Percentiles rank a stretch among this genome's conserved stretches.
These are phyloP conservation scores for Hecatera dysodea DNA, from an alignment of 2,888 invertebrate species.

Conservation along the genomic window DNA sequence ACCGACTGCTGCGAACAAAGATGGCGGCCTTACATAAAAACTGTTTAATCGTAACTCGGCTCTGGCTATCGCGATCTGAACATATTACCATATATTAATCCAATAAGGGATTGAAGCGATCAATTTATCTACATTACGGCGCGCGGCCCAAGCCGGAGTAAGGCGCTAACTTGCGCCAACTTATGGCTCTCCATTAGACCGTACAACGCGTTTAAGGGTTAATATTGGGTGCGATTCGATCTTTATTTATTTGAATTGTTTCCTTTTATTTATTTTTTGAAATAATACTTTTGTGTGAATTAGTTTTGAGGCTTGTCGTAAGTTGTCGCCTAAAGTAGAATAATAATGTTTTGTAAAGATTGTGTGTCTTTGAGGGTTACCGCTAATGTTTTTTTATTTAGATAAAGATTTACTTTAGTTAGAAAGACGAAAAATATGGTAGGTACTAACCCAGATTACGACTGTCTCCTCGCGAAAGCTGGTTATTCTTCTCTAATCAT, in stretches of 20 bases:
- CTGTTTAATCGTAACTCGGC: constrained; percentile 87
- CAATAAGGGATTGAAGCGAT: constrained; percentile 84
- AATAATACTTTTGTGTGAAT: constrained; percentile 15
- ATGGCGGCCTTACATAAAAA: constrained; percentile 88
- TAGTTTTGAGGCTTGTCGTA: constrained; percentile 11
- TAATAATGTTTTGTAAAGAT: neutral
- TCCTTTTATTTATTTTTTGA: constrained; percentile 26
- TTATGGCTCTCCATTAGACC: constrained; percentile 79
- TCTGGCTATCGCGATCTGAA: constrained; percentile 83
- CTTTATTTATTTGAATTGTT: constrained; percentile 61
- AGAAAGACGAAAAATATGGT: no score
- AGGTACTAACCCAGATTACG: no score
- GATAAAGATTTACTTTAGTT: no score
- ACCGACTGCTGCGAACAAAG: constrained; percentile 84
- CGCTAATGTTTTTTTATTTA: neutral
- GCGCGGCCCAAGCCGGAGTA: constrained; percentile 71
- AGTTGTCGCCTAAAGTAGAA: neutral
- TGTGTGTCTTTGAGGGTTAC: constrained; percentile 2
- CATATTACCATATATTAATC: constrained; percentile 87
- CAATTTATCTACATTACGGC: constrained; percentile 84
- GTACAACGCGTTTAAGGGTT: constrained; percentile 59
- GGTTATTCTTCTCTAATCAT: no score
- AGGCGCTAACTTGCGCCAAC: constrained; percentile 73
- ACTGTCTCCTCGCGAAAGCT: no score
- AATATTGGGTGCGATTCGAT: constrained; percentile 56